These are phyloP conservation scores for Belonocnema kinseyi DNA, from an alignment of 1,140 invertebrate species.

Conservation along the genomic window DNA sequence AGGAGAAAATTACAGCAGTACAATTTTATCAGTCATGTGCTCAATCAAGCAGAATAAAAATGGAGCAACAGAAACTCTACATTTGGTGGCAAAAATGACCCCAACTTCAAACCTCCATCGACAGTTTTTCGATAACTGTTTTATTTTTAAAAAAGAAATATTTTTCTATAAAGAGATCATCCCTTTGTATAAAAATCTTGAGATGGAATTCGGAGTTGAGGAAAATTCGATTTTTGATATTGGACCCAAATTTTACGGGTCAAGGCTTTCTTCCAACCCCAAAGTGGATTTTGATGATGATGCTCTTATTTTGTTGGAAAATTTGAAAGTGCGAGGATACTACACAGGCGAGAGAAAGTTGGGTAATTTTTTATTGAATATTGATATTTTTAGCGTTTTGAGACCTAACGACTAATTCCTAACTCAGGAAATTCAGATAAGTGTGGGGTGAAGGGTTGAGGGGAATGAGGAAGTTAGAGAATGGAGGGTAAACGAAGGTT, in stretches of 20 bases:
- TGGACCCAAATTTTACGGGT: conserved; percentile 76
- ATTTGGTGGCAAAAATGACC: conserved; percentile 71
- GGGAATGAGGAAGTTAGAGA: no score
- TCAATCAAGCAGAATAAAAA: conserved; percentile 46
- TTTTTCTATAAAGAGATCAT: conserved; percentile 64
- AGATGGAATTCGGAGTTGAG: conserved; percentile 64
- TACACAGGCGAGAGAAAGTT: conserved; percentile 71
- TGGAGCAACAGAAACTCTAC: conserved; percentile 50
- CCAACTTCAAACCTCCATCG: conserved; percentile 61
- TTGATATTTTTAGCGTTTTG: no score
- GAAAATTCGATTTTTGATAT: conserved; percentile 69
- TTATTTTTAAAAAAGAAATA: conserved; percentile 70
- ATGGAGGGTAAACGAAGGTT: no score
- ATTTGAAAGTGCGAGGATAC: conserved; percentile 75
- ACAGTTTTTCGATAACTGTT: conserved; percentile 63
- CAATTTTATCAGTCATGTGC: conserved; percentile 73
- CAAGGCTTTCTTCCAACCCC: conserved; percentile 71
- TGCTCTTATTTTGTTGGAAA: conserved; percentile 78
- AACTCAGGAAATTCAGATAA: no score
- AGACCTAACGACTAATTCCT: no score
- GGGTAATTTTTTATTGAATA: conserved; percentile 42
- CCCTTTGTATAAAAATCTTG: conserved; percentile 60
- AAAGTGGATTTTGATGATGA: conserved; percentile 74
- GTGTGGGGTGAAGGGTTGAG: no score
- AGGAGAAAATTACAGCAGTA: conserved; percentile 80